phyloP scores from a whole-genome alignment of 2,797 vertebrate species.

The Margarornis squamiger region DNA sequence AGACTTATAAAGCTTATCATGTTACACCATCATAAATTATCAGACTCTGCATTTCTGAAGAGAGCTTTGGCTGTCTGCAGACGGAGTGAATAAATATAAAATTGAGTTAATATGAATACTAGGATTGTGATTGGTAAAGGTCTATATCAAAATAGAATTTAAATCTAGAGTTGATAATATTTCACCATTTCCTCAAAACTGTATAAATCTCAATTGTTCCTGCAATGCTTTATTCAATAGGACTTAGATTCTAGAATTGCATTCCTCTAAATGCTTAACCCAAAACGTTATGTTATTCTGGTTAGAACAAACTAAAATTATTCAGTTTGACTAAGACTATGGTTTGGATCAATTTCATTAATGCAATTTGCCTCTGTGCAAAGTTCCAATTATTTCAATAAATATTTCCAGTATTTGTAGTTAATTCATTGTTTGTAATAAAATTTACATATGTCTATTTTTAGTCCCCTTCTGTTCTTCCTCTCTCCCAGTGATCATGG shows the following conservation, averaged over 20 bases:
- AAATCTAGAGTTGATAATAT: background rate
- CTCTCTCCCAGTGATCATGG: background rate
- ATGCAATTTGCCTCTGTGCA: background rate
- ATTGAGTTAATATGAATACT: background rate
- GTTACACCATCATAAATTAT: background rate
- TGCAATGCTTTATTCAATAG: background rate
- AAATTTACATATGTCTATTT: background rate
- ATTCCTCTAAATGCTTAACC: background rate
- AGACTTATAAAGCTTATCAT: background rate
- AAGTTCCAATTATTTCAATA: background rate
- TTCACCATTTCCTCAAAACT: background rate
- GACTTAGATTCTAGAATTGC: background rate
- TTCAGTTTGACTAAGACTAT: background rate
- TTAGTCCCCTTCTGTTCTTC: background rate
- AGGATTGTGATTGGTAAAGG: background rate
- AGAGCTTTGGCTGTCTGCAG: background rate
- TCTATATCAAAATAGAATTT: background rate
- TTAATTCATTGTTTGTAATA: background rate
- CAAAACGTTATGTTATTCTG: background rate
- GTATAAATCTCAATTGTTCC: background rate
- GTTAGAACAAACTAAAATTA: background rate
- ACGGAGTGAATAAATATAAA: background rate
- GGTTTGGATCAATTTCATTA: background rate
- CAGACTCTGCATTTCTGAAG: background rate
- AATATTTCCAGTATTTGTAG: background rate